Conservation (phyloP, 1,140 invertebrate species). For the Heliconius hermathena region DNA sequence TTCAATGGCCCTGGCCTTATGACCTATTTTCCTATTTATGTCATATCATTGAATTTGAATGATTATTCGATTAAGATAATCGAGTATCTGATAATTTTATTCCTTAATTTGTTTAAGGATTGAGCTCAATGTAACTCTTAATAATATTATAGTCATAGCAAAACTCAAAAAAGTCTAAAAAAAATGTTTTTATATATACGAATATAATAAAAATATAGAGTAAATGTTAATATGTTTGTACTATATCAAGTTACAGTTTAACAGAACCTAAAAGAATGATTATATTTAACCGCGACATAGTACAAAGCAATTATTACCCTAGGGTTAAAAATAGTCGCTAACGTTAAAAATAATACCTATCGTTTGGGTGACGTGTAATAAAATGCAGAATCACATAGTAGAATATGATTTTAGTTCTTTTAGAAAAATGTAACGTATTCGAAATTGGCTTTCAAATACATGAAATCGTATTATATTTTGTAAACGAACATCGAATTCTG, state of each 20-base stretch:
- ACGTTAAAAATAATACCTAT: conserved; percentile 61
- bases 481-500: background rate
- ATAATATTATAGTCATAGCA: background rate
- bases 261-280: conserved; percentile 30
- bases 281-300: conserved; percentile 44
- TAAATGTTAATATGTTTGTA: background rate
- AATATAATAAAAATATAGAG: background rate
- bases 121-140: background rate
- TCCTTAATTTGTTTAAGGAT: background rate
- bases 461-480: background rate
- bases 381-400: conserved; percentile 23
- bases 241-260: conserved; percentile 37
- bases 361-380: conserved; percentile 51
- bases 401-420: background rate
- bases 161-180: background rate
- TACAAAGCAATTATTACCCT: conserved; percentile 56
- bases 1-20: conserved; percentile 17
- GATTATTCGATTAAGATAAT: conserved; percentile 1
- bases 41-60: background rate
- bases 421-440: background rate
- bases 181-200: background rate
- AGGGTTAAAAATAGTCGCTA: conserved; percentile 62
- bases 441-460: background rate
- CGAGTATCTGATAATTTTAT: background rate
- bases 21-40: conserved; percentile 18